These are phyloP conservation scores for Notiomystis cincta DNA, from an alignment of 2,113 vertebrate species.

Conservation along the genomic window DNA sequence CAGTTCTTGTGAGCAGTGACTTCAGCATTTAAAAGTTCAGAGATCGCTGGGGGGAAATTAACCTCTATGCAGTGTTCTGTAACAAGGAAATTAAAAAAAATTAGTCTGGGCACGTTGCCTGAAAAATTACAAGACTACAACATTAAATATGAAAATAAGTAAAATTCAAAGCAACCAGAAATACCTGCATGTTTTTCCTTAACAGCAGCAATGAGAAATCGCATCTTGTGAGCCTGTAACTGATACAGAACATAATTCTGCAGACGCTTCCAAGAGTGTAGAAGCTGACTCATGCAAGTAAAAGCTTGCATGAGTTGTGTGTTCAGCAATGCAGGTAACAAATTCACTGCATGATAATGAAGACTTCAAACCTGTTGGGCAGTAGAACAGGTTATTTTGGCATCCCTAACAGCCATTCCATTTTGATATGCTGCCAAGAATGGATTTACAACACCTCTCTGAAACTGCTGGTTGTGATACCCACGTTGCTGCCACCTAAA, in stretches of 20 bases:
- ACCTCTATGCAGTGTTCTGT: background rate
- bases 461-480: background rate
- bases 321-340: background rate
- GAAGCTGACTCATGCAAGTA: background rate
- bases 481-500: background rate
- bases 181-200: background rate
- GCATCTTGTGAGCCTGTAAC: background rate
- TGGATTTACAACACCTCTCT: background rate
- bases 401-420: background rate
- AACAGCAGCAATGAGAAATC: background rate
- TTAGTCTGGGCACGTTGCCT: background rate
- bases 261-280: background rate
- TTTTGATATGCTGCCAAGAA: background rate
- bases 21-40: background rate
- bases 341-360: background rate
- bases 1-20: background rate
- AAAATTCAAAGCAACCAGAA: background rate
- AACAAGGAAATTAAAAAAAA: background rate
- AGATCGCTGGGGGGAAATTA: background rate
- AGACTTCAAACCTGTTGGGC: background rate
- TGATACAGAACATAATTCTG: background rate
- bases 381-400: constrained; percentile 5
- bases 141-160: background rate
- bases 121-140: background rate
- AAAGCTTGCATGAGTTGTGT: background rate